Base-by-base conservation (phyloP, 53 echinoderm and acorn worm species). In the Astropecten irregularis region DNA sequence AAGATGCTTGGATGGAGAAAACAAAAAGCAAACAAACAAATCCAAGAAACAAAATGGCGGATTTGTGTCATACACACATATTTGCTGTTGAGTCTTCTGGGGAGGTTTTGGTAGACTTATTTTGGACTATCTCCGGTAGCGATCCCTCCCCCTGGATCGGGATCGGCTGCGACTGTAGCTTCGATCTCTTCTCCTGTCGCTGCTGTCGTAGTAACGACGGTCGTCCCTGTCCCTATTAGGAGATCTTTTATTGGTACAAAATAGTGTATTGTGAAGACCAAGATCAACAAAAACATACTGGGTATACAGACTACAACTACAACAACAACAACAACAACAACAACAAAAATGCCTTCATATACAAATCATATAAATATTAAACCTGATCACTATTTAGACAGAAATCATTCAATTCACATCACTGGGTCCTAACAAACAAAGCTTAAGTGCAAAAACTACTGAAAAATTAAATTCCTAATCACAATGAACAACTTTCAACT, bases 91-190 rank as follows among this genome's bases (percentile, higher is more conserved):
- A 62, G 4, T 63, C 63, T 50, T 58, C 58, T 5, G 27, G n/a
- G n/a, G n/a, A n/a, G n/a, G n/a, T n/a, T n/a, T n/a, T 39, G 68
- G 58, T 37, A 31, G 29, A n/a, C n/a, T n/a, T 7, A 14, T 61
- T 84, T 71, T 26, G 16, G 71, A 68, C 55, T 84, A 84, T 85
- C 86, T 49, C 23, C 76, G 64, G 76, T 85, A 85, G 67, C 74
- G 86, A 85, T 85, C 76, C 76, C 76, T 49, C 53, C 74, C 74
- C 32, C 86, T 73, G 67, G 86, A 85, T 21, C 86, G 86, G 42
- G 86, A 85, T 57, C 84, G 84, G 69, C 68, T 73, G 72, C 84
- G 89, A 40, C 68, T 67, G 42, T 72, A 64, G 86, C 76, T 82
- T 39, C 86, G 76, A 29, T 66, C 47, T 69, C 89, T 32, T 29